These are phyloP conservation scores for Plebejus argus DNA, from an alignment of 2,888 invertebrate species.

Conservation along the genomic window DNA sequence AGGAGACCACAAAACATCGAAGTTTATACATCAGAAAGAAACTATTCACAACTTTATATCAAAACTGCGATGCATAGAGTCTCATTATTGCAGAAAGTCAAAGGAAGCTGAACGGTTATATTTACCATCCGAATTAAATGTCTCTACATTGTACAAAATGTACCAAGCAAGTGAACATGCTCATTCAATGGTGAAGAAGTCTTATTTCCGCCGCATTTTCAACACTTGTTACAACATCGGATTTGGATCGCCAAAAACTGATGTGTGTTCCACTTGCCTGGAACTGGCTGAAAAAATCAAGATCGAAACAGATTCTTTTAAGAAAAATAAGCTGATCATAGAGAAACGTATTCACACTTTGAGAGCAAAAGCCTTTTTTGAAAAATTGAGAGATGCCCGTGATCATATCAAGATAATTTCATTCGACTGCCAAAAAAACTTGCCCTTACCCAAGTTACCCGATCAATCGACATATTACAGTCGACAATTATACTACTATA, in stretches of 20 bases:
- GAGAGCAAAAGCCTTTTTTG: slow-evolving; percentile 34
- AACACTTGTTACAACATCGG: slow-evolving; percentile 43
- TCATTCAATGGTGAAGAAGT: slow-evolving; percentile 37
- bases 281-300: slow-evolving; percentile 42
- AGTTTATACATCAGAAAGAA: slow-evolving; percentile 40
- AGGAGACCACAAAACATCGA: slow-evolving; percentile 41
- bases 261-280: slow-evolving; percentile 43
- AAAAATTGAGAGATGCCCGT: not conserved
- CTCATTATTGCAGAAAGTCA: slow-evolving; percentile 43
- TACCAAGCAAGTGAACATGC: slow-evolving; percentile 38
- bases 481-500: slow-evolving; percentile 46
- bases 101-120: slow-evolving; percentile 38
- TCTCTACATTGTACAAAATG: slow-evolving; percentile 41
- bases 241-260: slow-evolving; percentile 42
- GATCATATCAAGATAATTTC: slow-evolving; percentile 41
- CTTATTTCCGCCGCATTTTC: slow-evolving; percentile 44
- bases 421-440: slow-evolving; percentile 45
- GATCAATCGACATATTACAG: slow-evolving; percentile 46
- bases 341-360: slow-evolving; percentile 40
- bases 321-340: slow-evolving; percentile 38
- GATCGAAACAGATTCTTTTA: slow-evolving; percentile 36
- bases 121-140: slow-evolving; percentile 41
- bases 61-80: slow-evolving; percentile 42
- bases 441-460: slow-evolving; percentile 43
- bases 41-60: slow-evolving; percentile 45